Evolutionary conservation across 2,888 invertebrate species (phyloP), one percentile per base, ranked within the genome.

Genomic region (Iselma pallidipennis): DNA sequence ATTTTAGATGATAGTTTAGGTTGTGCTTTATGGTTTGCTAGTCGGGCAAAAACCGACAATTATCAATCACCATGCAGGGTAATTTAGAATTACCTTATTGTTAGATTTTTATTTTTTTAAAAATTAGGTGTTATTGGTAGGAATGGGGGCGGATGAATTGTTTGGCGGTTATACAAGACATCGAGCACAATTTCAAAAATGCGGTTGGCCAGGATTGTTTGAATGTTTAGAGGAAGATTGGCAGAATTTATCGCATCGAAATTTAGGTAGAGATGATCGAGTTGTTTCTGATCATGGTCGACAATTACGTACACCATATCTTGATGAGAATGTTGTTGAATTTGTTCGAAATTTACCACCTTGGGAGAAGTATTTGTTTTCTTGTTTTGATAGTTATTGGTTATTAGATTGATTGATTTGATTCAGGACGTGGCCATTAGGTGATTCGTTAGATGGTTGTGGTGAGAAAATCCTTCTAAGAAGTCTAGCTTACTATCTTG

Each of bases 131-230:
- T 81, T 96, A 62, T 80, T 97, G 68, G 83, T 93, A 71, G 98
- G 98, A 31, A 95, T 95, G 84, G 98, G 98, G 6, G 98, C 98
- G 1, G 99, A 99, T 85, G 99, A 99, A 83, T 85, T 98, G 66
- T 91, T 98, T 77, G 97, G 95, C 52, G 98, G 98, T 1, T 98
- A 98, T 78, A 89, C 90, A 31, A 86, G 96, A 62, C 97, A 98
- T 77, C 86, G 95, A 72, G 91, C 89, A 69, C 88, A 88, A 4
- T 88, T 87, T 60, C 86, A 83, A 73, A 85, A 87, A 14, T 79
- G 79, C 68, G 84, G 83, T 72, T 86, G 83, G 85, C 49, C 72
- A 21, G 86, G 83, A 9, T 80, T 91, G 42, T 73, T 83, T 2
- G 82, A 83, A 51, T 88, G 89, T 70, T 78, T 82, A 77, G 83